Evolutionary conservation across 2,888 invertebrate species (phyloP).

Genomic region (Drosophila bunnanda): DNA sequence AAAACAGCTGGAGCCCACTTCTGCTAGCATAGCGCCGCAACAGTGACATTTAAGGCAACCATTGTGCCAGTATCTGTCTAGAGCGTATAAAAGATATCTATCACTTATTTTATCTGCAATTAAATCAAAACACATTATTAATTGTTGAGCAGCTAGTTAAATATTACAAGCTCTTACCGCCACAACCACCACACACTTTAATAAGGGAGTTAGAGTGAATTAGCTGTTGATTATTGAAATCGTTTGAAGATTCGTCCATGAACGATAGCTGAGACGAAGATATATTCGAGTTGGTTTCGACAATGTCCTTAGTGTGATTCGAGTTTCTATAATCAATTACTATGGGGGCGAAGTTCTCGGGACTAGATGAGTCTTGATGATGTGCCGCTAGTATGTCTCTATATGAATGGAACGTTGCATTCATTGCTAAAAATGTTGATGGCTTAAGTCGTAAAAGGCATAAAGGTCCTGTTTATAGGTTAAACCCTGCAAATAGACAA

Average conservation of each 20-base stretch:
- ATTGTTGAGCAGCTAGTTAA: neutral
- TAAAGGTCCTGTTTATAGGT: slow-evolving; percentile 65
- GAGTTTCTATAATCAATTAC: slow-evolving; percentile 85
- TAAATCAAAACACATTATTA: slow-evolving; percentile 22
- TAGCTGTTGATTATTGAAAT: slow-evolving; percentile 82
- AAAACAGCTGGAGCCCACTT: slow-evolving; percentile 96
- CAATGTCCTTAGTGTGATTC: slow-evolving; percentile 81
- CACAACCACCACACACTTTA: slow-evolving; percentile 95
- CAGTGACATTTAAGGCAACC: slow-evolving; percentile 96
- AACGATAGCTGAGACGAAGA: slow-evolving; percentile 82
- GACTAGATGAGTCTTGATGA: slow-evolving; percentile 87
- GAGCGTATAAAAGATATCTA: slow-evolving; percentile 94
- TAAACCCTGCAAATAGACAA: slow-evolving; percentile 29
- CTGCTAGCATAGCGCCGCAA: slow-evolving; percentile 95
- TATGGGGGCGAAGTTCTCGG: slow-evolving; percentile 88
- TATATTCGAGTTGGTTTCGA: slow-evolving; percentile 84
- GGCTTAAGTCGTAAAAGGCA: slow-evolving; percentile 67
- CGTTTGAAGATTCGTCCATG: slow-evolving; percentile 83
- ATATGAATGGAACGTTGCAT: slow-evolving; percentile 95
- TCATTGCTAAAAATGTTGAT: slow-evolving; percentile 88
- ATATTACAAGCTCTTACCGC: slow-evolving; percentile 86
- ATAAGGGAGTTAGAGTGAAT: slow-evolving; percentile 85
- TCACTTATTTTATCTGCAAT: slow-evolving; percentile 91
- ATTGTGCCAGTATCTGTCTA: slow-evolving; percentile 98
- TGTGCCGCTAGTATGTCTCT: slow-evolving; percentile 92